Evolutionary conservation across 2,797 vertebrate species (phyloP).

Genomic region (Agapornis canus): DNA sequence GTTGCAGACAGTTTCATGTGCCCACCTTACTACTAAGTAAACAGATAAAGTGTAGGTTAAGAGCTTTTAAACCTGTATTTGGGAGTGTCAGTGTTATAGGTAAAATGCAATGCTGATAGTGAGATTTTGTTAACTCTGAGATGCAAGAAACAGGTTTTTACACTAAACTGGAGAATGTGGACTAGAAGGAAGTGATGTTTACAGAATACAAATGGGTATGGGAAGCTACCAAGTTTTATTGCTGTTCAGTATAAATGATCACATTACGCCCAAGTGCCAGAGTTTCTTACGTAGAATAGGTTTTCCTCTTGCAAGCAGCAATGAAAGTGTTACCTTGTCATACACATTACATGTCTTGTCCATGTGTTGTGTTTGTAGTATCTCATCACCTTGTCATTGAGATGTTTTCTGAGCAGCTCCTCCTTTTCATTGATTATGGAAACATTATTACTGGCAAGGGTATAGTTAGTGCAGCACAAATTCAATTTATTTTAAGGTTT

Average conservation of each 20-base stretch:
- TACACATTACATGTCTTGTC: background rate
- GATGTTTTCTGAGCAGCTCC: slow-evolving; percentile 10
- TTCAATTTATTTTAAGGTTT: slow-evolving; percentile 5
- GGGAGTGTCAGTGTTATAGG: background rate
- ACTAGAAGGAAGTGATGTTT: slow-evolving; percentile 57
- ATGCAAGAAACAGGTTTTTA: slow-evolving; percentile 16
- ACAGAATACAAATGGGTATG: slow-evolving; percentile 23
- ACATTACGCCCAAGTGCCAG: slow-evolving; percentile 7
- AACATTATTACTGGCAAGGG: background rate
- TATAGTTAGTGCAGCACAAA: background rate
- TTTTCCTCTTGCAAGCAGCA: background rate
- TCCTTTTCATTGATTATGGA: background rate
- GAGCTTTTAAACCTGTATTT: background rate
- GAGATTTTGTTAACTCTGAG: background rate
- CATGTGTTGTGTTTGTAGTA: background rate
- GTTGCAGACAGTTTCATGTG: background rate
- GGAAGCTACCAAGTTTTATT: slow-evolving; percentile 47
- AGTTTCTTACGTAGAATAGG: background rate
- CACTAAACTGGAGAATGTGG: slow-evolving; percentile 39
- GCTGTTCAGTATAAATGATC: slow-evolving; percentile 19
- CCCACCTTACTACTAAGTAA: background rate
- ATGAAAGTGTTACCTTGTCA: background rate
- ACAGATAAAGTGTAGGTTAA: background rate
- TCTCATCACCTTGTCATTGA: background rate
- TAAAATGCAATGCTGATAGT: background rate